A percentile compares a stretch with the other conserved stretches of the same genome.
Evolutionary conservation across 2,797 vertebrate genomes (phyloP).

Genomic region (Amazona ochrocephala): DNA sequence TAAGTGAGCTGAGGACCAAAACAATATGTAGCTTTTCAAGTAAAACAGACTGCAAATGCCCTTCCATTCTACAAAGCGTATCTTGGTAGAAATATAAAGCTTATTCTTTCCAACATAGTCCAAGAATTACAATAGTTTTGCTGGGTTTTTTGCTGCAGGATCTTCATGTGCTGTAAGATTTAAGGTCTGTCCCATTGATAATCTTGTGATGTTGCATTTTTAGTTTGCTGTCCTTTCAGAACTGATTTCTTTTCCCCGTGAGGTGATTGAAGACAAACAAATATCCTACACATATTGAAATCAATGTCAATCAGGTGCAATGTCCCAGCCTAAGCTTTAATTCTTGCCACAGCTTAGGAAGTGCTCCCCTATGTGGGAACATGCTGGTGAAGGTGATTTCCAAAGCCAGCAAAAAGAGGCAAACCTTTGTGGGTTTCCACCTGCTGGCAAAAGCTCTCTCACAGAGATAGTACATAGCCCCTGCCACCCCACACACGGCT

Average conservation of each 20-base stretch:
- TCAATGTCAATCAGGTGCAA: slow-evolving; percentile 75
- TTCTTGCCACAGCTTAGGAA: slow-evolving; percentile 71
- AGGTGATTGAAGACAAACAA: slow-evolving; percentile 71
- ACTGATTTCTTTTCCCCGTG: slow-evolving; percentile 64
- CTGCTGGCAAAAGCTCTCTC: slow-evolving; percentile 84
- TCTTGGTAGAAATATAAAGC: slow-evolving; percentile 1
- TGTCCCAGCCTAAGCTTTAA: slow-evolving; percentile 73
- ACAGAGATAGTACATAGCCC: slow-evolving; percentile 88
- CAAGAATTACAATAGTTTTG: slow-evolving; percentile 27
- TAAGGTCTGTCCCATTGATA: slow-evolving; percentile 35
- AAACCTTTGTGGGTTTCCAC: slow-evolving; percentile 87
- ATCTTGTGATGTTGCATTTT: slow-evolving; percentile 79
- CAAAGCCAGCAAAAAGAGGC: slow-evolving; percentile 81
- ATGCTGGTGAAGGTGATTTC: slow-evolving; percentile 73
- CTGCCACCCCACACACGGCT: slow-evolving; percentile 84
- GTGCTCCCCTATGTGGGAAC: slow-evolving; percentile 71
- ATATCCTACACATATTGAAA: slow-evolving; percentile 69
- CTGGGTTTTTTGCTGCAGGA: slow-evolving; percentile 30
- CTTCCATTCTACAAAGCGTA: background rate
- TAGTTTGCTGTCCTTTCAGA: slow-evolving; percentile 80
- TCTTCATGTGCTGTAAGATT: slow-evolving; percentile 43
- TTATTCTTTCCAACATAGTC: slow-evolving; percentile 28
- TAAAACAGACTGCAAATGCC: slow-evolving; percentile 19
- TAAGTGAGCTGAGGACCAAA: slow-evolving; percentile 16
- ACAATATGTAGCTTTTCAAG: background rate